Percentiles rank a stretch among this genome's conserved stretches.
Evolutionary conservation across 2,797 vertebrate genomes (phyloP).

Genomic region (Yasuhikotakia modesta): DNA sequence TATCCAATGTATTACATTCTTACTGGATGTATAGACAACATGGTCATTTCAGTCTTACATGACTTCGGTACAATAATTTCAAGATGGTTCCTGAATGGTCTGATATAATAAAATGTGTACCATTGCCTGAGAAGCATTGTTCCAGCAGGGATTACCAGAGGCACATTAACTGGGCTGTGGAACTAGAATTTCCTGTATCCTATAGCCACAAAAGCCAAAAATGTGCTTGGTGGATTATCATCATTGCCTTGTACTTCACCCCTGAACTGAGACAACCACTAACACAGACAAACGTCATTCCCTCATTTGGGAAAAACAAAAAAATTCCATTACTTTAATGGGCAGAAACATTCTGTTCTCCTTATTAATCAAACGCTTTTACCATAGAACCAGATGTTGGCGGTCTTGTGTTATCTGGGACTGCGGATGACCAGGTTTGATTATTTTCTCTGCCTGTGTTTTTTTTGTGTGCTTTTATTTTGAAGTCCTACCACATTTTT

Average conservation of each 20-base stretch:
- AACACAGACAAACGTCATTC: background rate
- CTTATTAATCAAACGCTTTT: constrained; percentile 4
- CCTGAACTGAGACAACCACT: background rate
- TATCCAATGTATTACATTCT: background rate
- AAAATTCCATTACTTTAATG: background rate
- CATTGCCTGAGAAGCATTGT: background rate
- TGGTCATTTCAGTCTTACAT: background rate
- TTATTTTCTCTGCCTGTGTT: background rate
- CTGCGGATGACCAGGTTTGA: too few species aligned
- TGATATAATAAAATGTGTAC: background rate
- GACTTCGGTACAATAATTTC: background rate
- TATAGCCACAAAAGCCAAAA: background rate
- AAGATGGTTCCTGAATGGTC: background rate
- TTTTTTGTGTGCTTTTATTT: background rate
- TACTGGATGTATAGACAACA: background rate
- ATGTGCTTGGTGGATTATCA: background rate
- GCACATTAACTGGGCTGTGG: background rate
- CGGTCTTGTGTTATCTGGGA: constrained; percentile 4
- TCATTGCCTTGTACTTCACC: background rate
- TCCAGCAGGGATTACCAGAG: background rate
- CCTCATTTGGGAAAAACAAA: background rate
- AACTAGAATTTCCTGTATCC: background rate
- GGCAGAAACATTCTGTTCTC: background rate
- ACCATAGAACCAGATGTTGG: constrained; percentile 18
- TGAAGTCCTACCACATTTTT: background rate